phyloP scores from a whole-genome alignment of 23 tunicate genomes.

The Halocynthia aurantium region DNA sequence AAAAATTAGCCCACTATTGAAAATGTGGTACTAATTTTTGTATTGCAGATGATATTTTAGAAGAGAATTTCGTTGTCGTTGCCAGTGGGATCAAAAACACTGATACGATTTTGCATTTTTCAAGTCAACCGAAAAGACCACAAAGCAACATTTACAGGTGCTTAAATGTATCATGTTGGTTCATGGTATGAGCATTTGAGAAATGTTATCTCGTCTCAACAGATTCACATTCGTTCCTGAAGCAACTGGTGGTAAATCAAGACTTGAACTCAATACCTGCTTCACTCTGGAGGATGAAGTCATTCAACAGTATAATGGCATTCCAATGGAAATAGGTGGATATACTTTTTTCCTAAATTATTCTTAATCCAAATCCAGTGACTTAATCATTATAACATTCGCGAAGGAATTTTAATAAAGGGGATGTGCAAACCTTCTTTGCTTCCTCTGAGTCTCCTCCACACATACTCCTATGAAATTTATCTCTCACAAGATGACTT shows the following conservation, averaged over 20 bases:
- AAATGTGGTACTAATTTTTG: not conserved
- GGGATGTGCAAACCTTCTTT: conserved; percentile 25
- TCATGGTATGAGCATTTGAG: not conserved
- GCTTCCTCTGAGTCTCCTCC: conserved; percentile 23
- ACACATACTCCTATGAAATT: conserved; percentile 44
- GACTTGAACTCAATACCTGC: conserved; percentile 44
- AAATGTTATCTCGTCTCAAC: not conserved
- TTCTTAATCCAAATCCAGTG: too few relatives aligned
- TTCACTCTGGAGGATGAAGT: conserved; percentile 15
- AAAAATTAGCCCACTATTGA: too few relatives aligned
- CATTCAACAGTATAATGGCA: not conserved
- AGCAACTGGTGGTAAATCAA: conserved; percentile 23
- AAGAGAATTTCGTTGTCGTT: conserved; percentile 10
- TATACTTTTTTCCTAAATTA: not conserved
- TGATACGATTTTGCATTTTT: not conserved
- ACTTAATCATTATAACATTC: too few relatives aligned
- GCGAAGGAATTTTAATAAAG: not conserved
- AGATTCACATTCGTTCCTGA: conserved; percentile 30
- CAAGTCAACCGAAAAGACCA: not conserved
- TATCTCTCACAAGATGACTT: conserved; percentile 38
- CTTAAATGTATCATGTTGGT: not conserved
- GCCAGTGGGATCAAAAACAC: not conserved
- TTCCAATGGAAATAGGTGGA: conserved; percentile 17
- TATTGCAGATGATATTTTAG: conserved; percentile 10
- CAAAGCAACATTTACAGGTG: not conserved